phyloP scores from a whole-genome alignment of 2,113 vertebrate species.

The Petaurus breviceps region DNA sequence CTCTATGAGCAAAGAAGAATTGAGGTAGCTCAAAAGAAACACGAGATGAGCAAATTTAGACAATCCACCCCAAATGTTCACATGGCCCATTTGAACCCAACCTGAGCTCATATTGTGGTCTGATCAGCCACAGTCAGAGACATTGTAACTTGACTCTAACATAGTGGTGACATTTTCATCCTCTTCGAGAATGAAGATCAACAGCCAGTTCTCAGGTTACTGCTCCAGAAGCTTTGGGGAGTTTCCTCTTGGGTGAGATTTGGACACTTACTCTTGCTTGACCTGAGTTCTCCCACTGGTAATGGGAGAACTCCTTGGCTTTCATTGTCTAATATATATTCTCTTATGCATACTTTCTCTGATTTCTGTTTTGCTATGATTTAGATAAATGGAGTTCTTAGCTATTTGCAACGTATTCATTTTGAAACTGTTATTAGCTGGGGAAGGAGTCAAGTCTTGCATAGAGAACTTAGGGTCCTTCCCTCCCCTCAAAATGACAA shows the following conservation, averaged over 20 bases:
- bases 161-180: too few relatives aligned
- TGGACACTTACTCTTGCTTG: background rate
- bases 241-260: background rate
- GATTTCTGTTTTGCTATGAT: background rate
- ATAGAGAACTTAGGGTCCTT: background rate
- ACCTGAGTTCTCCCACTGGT: background rate
- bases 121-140: too few relatives aligned
- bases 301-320: background rate
- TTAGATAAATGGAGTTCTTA: background rate
- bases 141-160: too few relatives aligned
- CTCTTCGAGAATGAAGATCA: too few relatives aligned
- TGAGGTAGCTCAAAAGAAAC: too few relatives aligned
- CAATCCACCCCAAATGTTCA: too few relatives aligned
- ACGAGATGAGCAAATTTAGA: too few relatives aligned
- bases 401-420: background rate
- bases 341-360: background rate
- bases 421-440: background rate
- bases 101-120: too few relatives aligned
- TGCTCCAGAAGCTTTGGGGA: background rate
- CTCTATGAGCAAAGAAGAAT: too few relatives aligned
- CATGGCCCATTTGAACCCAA: too few relatives aligned
- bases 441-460: background rate
- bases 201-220: background rate
- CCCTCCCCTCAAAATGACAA: background rate
- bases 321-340: background rate